A percentile compares a stretch with the other conserved stretches of the same genome.
Evolutionary conservation across 2,797 vertebrate species (phyloP).

Genomic region (Silurus aristotelis): DNA sequence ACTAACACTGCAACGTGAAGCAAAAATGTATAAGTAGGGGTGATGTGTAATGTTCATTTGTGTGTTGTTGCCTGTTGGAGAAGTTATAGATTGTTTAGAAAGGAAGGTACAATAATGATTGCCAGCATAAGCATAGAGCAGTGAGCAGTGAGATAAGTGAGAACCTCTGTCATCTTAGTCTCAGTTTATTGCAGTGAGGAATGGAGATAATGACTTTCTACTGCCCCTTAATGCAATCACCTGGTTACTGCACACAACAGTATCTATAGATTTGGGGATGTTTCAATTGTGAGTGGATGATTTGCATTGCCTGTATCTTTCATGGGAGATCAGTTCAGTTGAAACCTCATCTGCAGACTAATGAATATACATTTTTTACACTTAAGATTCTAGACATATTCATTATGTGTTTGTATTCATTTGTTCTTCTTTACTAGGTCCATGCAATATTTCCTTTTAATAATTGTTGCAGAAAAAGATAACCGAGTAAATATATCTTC

Average conservation of each 20-base stretch:
- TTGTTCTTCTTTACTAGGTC: neutral
- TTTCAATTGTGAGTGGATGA: neutral
- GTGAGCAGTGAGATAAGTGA: neutral
- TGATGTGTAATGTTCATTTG: neutral
- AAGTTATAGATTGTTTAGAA: neutral
- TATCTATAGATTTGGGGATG: neutral
- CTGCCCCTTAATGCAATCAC: neutral
- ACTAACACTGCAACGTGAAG: no score
- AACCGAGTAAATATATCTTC: neutral
- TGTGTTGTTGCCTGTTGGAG: neutral
- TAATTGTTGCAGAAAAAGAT: neutral
- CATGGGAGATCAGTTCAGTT: neutral
- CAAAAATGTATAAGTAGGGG: neutral
- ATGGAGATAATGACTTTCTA: neutral
- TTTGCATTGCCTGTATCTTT: neutral
- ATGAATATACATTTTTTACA: neutral
- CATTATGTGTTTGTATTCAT: neutral
- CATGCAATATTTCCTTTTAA: neutral
- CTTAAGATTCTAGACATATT: neutral
- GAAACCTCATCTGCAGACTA: neutral
- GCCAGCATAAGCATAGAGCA: neutral
- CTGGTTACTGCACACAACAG: neutral
- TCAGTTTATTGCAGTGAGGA: neutral
- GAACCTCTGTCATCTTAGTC: neutral
- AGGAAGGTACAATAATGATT: neutral